Percentiles rank a stretch among this genome's conserved stretches.
phyloP scores from a whole-genome alignment of 2,797 vertebrate species.

The Urocyon cinereoargenteus region DNA sequence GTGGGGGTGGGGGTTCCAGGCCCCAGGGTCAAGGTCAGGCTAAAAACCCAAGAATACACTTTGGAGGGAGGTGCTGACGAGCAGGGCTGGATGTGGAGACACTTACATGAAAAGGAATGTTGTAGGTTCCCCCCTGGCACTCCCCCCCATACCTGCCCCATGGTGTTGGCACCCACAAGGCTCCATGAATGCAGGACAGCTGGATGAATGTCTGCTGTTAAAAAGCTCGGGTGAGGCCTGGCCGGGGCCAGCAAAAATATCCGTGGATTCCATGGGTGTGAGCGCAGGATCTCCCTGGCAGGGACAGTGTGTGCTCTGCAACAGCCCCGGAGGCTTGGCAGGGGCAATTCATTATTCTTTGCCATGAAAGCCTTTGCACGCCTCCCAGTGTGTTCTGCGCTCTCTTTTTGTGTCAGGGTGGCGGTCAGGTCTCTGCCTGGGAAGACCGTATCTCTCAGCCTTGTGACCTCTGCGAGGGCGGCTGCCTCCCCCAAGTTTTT shows the following conservation, averaged over 20 bases:
- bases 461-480: neutral
- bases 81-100: neutral
- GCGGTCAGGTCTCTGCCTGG: neutral
- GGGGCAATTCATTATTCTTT: neutral
- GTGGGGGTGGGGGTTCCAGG: neutral
- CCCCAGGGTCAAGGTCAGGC: neutral
- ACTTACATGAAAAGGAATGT: neutral
- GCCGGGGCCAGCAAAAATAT: neutral
- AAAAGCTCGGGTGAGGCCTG: neutral
- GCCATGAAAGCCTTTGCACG: rapidly evolving
- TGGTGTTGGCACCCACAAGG: neutral
- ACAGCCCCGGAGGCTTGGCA: too few species aligned
- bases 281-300: neutral
- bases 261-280: neutral
- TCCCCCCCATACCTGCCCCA: neutral
- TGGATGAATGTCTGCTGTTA: neutral
- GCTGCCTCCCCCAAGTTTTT: neutral
- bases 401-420: neutral
- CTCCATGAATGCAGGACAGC: neutral
- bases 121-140: neutral
- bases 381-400: neutral
- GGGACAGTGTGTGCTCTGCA: neutral
- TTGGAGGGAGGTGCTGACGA: neutral
- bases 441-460: neutral
- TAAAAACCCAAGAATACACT: slow-evolving; percentile 11